These are phyloP conservation scores for Chelon labrosus DNA, from an alignment of 2,797 vertebrate genomes.

Conservation along the genomic window DNA sequence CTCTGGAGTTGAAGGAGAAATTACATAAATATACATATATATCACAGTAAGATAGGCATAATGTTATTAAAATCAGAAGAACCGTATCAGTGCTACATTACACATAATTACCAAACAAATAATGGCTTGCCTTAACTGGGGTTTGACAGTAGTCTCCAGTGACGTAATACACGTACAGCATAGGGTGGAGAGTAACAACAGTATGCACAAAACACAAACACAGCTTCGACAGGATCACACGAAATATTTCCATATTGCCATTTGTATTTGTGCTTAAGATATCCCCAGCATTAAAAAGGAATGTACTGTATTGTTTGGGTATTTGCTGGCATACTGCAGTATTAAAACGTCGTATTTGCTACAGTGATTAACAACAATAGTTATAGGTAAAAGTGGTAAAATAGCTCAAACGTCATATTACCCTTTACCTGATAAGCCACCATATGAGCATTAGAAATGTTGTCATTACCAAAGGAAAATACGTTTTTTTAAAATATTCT, in stretches of 20 bases:
- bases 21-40: conserved; percentile 35
- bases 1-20: conserved; percentile 33
- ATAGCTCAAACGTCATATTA: conserved; percentile 17
- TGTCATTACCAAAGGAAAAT: conserved; percentile 41
- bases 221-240: conserved; percentile 57
- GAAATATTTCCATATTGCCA: conserved; percentile 62
- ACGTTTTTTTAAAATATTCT: conserved; percentile 58
- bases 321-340: conserved; percentile 53
- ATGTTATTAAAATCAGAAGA: conserved; percentile 55
- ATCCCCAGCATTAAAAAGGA: conserved; percentile 32
- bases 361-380: conserved; percentile 43
- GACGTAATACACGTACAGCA: conserved; percentile 48
- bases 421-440: conserved; percentile 16
- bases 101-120: conserved; percentile 64
- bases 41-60: conserved; percentile 67
- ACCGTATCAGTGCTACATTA: conserved; percentile 67
- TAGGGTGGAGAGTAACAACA: conserved; percentile 45
- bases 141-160: conserved; percentile 27
- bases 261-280: conserved; percentile 61
- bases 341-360: conserved; percentile 52
- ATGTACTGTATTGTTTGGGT: conserved; percentile 25
- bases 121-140: conserved; percentile 38
- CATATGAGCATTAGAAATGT: conserved; percentile 49
- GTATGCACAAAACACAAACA: conserved; percentile 63
- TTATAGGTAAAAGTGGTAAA: conserved; percentile 8